These are phyloP conservation scores for Sus cebifrons DNA, from an alignment of 2,797 vertebrate genomes.

Conservation along the genomic window DNA sequence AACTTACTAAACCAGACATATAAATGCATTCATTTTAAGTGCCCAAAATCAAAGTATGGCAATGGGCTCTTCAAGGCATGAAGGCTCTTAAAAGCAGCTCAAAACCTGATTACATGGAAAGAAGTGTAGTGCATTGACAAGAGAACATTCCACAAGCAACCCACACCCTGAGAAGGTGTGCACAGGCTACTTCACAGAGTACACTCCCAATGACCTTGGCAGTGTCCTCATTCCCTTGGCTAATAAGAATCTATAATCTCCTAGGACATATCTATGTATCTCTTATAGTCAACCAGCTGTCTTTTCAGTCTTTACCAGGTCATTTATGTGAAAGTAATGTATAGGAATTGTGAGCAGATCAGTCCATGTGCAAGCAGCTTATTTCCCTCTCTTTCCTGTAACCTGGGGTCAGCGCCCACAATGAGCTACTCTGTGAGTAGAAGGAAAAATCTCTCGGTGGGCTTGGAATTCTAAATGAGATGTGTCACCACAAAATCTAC, in stretches of 20 bases:
- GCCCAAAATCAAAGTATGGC: neutral
- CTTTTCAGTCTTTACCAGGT: neutral
- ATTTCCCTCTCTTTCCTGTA: neutral
- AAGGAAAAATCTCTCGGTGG: neutral
- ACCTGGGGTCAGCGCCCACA: neutral
- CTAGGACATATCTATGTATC: neutral
- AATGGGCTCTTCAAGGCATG: neutral
- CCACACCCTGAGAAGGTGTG: rapidly evolving
- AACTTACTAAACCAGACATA: neutral
- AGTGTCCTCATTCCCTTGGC: neutral
- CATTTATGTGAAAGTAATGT: neutral
- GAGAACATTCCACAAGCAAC: rapidly evolving
- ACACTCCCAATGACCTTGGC: neutral
- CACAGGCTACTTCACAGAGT: neutral
- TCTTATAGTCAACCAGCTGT: neutral
- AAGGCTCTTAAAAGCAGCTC: neutral
- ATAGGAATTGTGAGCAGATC: conserved; percentile 15
- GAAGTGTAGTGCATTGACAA: neutral
- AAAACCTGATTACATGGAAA: neutral
- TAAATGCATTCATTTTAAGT: neutral
- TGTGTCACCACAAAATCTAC: neutral
- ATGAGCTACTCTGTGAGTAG: neutral
- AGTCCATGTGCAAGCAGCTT: neutral
- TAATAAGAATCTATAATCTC: neutral
- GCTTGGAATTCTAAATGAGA: conserved; percentile 51